These are phyloP conservation scores for Actinemys pallida DNA, from an alignment of 2,113 vertebrate species.

Conservation along the genomic window DNA sequence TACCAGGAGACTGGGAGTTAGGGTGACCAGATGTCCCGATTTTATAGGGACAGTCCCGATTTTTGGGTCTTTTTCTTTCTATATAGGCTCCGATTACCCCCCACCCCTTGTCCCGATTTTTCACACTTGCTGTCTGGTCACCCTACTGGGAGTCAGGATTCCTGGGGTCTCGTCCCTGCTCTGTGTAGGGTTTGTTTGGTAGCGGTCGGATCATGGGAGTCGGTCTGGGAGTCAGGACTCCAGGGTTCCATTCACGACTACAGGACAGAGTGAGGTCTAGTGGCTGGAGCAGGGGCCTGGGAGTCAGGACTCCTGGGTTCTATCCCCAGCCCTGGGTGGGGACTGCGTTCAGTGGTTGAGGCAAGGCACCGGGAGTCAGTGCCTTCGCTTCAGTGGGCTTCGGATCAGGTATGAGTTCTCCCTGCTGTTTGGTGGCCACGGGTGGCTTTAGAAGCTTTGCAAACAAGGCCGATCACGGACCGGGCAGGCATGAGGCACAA, in stretches of 20 bases:
- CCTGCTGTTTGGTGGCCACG: not conserved
- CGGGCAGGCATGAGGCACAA: not conserved
- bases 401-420: not conserved
- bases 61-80: too few species aligned
- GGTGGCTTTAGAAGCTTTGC: not conserved
- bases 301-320: not conserved
- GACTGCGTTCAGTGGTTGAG: not conserved
- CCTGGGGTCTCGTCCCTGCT: not conserved
- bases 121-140: too few species aligned
- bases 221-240: not conserved
- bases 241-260: too few species aligned
- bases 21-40: not conserved
- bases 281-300: too few species aligned
- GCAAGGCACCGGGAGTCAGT: too few species aligned
- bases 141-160: not conserved
- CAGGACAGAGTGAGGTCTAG: too few species aligned
- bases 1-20: not conserved
- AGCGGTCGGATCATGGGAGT: not conserved
- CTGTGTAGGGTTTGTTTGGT: not conserved
- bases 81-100: too few species aligned
- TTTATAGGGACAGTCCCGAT: too few species aligned
- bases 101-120: too few species aligned
- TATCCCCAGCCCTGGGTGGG: not conserved
- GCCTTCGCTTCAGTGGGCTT: not conserved
- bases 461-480: not conserved